Base-by-base conservation (phyloP, 2,888 invertebrate genomes). In the Abrostola tripartita region DNA sequence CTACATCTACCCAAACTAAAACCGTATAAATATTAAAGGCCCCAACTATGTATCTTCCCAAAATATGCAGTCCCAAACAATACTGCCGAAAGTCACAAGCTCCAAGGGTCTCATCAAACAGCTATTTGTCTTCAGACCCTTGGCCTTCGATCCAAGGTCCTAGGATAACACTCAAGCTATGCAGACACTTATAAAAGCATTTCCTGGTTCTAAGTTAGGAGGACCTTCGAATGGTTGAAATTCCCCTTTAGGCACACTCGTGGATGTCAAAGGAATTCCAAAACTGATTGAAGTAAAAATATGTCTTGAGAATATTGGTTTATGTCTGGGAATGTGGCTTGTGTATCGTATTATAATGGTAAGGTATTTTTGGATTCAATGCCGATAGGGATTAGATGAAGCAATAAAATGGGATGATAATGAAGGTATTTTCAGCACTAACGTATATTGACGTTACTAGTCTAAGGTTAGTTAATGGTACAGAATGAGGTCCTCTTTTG, bases 71-170 rank as follows among this genome's bases (percentile, higher is more conserved):
- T 53, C 59, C 58, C 64, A 51, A 41, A 60, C 57, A 57, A 51
- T 63, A 60, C 75, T 64, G 44, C 24, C 14, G 49, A 61, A 64
- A 47, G 44, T 38, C 56, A 51, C 53, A 67, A 61, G 56, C 40
- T 60, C 49, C 67, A 58, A 69, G 61, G 68, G 62, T 66, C 58
- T 65, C 65, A 65, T 71, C 65, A 66, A 60, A 61, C 65, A 64
- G 42, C 72, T 69, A 78, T 81, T 71, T 72, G 76, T 70, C 65
- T 75, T 74, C 24, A 24, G 24, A 24, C 14, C 54, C 53, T 1
- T 38, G 14, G 59, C 66, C 72, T 69, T 57, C 73, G 47, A 52
- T 52, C 42, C 50, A 64, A 64, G 61, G 61, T 47, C 72, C 61
- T 40, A 59, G 60, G 65, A 52, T 61, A 54, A 41, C 53, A 60